Percentiles rank a stretch among this genome's conserved stretches.
Conservation (phyloP, 2,888 invertebrate species). For the Entomobrya multifasciata region DNA sequence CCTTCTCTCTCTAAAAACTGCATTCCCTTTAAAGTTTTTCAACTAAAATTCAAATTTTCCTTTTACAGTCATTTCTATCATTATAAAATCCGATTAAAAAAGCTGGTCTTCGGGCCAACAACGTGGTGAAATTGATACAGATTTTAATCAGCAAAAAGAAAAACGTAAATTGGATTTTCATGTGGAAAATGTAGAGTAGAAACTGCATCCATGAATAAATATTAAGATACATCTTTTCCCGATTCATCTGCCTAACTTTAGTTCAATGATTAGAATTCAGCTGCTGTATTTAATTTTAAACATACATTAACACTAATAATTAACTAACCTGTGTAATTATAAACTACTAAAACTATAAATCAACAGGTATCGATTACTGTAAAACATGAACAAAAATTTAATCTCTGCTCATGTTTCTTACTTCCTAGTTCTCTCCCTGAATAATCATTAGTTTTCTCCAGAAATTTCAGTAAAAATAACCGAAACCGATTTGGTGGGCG, state of each 20-base stretch:
- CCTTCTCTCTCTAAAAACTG: not conserved
- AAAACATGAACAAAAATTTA: conserved; percentile 8
- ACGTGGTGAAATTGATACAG: conserved; percentile 47
- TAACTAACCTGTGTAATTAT: conserved; percentile 11
- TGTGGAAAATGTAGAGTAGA: too few relatives aligned
- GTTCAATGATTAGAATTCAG: not conserved
- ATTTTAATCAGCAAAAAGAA: conserved; percentile 28
- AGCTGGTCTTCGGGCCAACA: conserved; percentile 26
- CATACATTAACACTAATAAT: not conserved
- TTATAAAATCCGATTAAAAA: conserved; percentile 23
- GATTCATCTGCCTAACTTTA: conserved; percentile 12
- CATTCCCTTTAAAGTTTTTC: not conserved
- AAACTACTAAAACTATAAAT: not conserved
- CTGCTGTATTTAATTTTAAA: not conserved
- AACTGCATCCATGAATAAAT: too few relatives aligned
- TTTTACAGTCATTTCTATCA: conserved; percentile 22
- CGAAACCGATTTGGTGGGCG: conserved; percentile 43
- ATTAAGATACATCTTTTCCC: too few relatives aligned
- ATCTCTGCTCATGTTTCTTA: not conserved
- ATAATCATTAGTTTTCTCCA: not conserved
- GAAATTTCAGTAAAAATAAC: too few relatives aligned
- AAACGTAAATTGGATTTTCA: not conserved
- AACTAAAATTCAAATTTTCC: conserved; percentile 28
- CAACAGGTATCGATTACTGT: conserved; percentile 23
- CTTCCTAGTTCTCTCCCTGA: not conserved